These are phyloP conservation scores for Orycteropus afer DNA, from an alignment of 2,113 vertebrate species.

Conservation along the genomic window DNA sequence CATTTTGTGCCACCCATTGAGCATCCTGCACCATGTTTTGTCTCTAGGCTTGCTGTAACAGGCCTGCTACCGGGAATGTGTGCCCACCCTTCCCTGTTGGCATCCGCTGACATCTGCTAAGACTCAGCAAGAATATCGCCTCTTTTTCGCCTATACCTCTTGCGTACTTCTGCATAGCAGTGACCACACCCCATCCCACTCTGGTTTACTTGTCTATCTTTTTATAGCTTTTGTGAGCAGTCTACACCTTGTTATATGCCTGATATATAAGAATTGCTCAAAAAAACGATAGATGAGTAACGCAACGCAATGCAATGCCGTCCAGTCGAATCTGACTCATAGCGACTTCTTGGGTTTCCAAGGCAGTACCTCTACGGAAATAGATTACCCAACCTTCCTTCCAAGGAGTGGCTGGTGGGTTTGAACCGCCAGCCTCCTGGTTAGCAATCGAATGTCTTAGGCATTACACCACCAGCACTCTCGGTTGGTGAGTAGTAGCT, in stretches of 20 bases:
- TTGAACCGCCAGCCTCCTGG: too few species aligned
- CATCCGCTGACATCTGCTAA: not conserved
- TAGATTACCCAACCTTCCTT: too few species aligned
- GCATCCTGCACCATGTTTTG: fast-evolving
- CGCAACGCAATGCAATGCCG: too few species aligned
- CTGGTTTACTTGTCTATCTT: not conserved
- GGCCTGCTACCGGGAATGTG: not conserved
- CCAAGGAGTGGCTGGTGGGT: too few species aligned
- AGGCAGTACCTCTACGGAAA: too few species aligned
- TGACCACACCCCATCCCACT: not conserved
- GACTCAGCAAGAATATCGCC: too few species aligned
- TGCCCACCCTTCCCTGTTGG: fast-evolving
- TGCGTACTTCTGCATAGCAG: not conserved
- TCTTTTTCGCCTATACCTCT: not conserved
- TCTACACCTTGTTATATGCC: not conserved
- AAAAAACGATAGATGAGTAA: not conserved
- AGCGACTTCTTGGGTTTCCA: too few species aligned
- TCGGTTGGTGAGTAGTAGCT: too few species aligned
- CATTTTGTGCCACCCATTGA: not conserved
- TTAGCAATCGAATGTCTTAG: too few species aligned
- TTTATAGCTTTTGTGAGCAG: not conserved
- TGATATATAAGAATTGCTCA: not conserved
- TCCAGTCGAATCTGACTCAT: too few species aligned
- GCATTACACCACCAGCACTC: too few species aligned
- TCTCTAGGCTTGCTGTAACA: not conserved